A percentile compares a stretch with the other conserved stretches of the same genome.
Evolutionary conservation across 1,140 invertebrate species (phyloP).

Genomic region (Liolophura sinensis): DNA sequence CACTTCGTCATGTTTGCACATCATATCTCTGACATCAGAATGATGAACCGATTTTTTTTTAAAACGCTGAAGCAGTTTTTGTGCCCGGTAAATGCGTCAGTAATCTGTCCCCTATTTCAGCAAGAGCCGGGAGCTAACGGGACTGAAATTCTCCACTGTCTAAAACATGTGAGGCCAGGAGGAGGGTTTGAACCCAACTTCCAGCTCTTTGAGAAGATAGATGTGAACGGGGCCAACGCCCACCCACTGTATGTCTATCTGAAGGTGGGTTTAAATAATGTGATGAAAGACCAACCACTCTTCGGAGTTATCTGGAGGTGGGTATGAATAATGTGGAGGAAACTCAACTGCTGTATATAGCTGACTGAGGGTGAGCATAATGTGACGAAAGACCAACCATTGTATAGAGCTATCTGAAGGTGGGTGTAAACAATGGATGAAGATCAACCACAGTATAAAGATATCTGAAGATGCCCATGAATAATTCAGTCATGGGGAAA

Average conservation of each 20-base stretch:
- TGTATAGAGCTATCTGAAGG: conserved; percentile 35
- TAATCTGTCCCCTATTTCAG: background rate
- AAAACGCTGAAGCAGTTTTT: too few species aligned
- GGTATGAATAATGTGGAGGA: conserved; percentile 15
- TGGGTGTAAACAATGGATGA: too few species aligned
- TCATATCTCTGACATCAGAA: too few species aligned
- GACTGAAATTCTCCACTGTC: conserved; percentile 34
- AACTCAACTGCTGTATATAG: too few species aligned
- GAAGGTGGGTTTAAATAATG: conserved; percentile 50
- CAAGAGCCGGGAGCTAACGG: conserved; percentile 61
- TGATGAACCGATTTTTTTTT: too few species aligned
- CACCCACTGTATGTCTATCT: conserved; percentile 58
- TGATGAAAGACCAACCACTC: background rate
- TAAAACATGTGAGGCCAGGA: conserved; percentile 47
- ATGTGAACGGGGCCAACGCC: conserved; percentile 44
- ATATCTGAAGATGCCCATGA: too few species aligned
- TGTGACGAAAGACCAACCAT: conserved; percentile 38
- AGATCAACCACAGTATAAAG: too few species aligned
- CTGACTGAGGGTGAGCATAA: conserved; percentile 23
- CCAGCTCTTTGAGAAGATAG: conserved; percentile 41
- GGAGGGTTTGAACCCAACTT: conserved; percentile 44
- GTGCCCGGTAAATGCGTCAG: too few species aligned
- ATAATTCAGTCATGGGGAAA: too few species aligned
- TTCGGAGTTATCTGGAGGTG: conserved; percentile 58
- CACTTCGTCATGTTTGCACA: too few species aligned